Evolutionary conservation across 1,140 invertebrate genomes (phyloP).

Genomic region (Pantala flavescens): DNA sequence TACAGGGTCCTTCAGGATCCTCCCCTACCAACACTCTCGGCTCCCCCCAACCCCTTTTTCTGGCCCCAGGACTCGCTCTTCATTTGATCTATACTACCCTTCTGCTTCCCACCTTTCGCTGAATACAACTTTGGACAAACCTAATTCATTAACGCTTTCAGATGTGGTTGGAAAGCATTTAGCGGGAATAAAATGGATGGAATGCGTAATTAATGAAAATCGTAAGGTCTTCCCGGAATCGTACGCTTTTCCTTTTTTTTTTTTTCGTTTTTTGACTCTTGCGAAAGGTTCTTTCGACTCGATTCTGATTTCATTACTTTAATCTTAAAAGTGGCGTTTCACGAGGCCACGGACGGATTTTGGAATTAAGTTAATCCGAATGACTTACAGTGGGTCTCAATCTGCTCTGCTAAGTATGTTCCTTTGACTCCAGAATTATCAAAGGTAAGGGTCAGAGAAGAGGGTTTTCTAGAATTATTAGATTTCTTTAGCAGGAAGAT

Average conservation of each 20-base stretch:
- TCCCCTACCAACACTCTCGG: neutral
- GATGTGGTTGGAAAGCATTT: neutral
- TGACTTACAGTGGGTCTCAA: no score
- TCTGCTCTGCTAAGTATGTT: no score
- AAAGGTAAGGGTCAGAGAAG: no score
- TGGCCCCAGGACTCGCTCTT: neutral
- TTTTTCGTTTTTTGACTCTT: no score
- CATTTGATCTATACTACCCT: neutral
- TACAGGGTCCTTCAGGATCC: neutral
- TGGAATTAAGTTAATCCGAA: no score
- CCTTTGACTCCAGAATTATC: no score
- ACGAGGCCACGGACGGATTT: no score
- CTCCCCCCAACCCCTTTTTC: neutral
- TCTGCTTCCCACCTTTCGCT: neutral
- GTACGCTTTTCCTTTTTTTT: neutral
- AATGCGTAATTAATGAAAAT: slow-evolving; percentile 8
- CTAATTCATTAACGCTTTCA: neutral
- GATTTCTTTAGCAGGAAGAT: no score
- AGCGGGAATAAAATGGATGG: neutral
- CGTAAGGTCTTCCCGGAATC: neutral
- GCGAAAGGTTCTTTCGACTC: no score
- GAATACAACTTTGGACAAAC: neutral
- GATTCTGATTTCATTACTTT: no score
- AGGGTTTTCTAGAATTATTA: no score
- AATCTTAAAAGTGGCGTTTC: no score